Conservation (phyloP, 2,888 invertebrate species). For the Diadromus collaris region DNA sequence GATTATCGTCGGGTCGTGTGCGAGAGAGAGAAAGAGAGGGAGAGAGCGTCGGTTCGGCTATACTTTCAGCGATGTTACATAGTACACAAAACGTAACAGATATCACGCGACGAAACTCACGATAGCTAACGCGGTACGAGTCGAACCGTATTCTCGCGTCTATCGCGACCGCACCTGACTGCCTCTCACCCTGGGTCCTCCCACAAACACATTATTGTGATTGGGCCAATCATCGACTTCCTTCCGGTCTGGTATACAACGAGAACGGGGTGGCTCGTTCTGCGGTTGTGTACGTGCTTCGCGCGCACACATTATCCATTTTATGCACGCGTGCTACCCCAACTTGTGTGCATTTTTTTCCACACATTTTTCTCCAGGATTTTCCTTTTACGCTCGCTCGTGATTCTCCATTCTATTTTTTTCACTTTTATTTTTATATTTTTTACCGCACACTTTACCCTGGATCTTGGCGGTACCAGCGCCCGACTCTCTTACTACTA, state of each 20-base stretch:
- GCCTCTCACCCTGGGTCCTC: constrained; percentile 41
- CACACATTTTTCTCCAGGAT: constrained; percentile 22
- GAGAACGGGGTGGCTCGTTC: constrained; percentile 2
- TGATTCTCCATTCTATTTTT: constrained; percentile 15
- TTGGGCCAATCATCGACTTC: constrained; percentile 47
- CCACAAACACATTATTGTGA: constrained; percentile 43
- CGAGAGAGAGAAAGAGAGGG: constrained; percentile 27
- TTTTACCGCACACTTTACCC: constrained; percentile 24
- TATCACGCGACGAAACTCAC: constrained; percentile 35
- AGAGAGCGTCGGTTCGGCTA: constrained; percentile 55
- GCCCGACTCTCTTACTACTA: constrained; percentile 28
- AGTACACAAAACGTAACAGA: constrained; percentile 36
- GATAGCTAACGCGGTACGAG: constrained; percentile 2
- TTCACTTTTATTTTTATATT: background rate
- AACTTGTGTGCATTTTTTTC: constrained; percentile 17
- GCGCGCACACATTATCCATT: constrained; percentile 3
- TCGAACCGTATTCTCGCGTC: constrained; percentile 33
- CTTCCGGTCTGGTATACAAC: constrained; percentile 35
- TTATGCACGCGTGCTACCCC: constrained; percentile 10
- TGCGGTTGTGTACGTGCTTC: constrained; percentile 12
- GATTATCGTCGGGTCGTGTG: constrained; percentile 66
- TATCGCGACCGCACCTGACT: constrained; percentile 40
- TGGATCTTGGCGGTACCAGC: constrained; percentile 36
- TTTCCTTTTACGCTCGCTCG: constrained; percentile 31
- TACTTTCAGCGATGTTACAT: constrained; percentile 38